Evolutionary conservation across 2,888 invertebrate genomes (phyloP).

Genomic region (Eupithecia exiguata): DNA sequence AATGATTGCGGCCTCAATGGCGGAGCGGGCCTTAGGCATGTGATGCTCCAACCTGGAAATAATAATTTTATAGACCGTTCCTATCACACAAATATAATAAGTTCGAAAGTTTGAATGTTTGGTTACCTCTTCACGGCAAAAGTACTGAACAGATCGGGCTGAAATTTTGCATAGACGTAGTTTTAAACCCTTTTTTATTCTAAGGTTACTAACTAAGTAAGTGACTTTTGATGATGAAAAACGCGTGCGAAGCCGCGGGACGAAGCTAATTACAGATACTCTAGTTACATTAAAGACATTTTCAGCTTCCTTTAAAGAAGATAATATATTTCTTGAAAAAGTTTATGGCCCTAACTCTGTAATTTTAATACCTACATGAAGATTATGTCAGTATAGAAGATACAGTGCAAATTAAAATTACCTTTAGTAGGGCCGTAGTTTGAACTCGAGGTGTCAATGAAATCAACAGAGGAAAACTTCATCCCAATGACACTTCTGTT

Average conservation of each 20-base stretch:
- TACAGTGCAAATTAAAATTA: constrained; percentile 27
- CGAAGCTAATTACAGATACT: background rate
- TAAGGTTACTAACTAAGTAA: too few species aligned
- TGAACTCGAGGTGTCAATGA: constrained; percentile 81
- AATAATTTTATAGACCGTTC: background rate
- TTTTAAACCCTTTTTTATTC: background rate
- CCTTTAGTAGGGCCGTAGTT: constrained; percentile 69
- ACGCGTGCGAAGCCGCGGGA: background rate
- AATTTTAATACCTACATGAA: background rate
- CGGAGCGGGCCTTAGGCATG: constrained; percentile 94
- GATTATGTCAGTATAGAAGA: background rate
- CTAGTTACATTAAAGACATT: background rate
- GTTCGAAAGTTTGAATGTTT: background rate
- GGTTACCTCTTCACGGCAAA: background rate
- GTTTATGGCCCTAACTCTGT: background rate
- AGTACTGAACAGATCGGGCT: background rate
- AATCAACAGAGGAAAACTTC: constrained; percentile 83
- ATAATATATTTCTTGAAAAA: background rate
- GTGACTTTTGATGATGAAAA: background rate
- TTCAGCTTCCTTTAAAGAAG: background rate
- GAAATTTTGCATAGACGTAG: background rate
- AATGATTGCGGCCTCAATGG: constrained; percentile 91
- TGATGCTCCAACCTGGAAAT: constrained; percentile 89
- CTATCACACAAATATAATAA: background rate
- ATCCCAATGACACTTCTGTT: constrained; percentile 82